These are phyloP conservation scores for Tiliacea aurago DNA, from an alignment of 2,888 invertebrate species.

Conservation along the genomic window DNA sequence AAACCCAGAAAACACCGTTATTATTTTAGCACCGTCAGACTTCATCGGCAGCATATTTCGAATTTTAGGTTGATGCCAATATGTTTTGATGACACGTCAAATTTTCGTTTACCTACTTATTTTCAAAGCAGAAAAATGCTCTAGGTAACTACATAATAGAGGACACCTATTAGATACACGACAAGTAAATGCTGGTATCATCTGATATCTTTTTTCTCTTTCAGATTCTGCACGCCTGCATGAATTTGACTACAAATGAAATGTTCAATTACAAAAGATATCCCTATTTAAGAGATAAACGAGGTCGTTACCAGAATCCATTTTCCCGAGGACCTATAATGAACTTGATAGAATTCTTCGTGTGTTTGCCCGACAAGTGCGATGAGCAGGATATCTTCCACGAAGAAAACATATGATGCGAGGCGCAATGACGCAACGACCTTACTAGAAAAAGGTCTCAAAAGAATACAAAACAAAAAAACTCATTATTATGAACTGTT, in stretches of 20 bases:
- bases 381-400: conserved; percentile 93
- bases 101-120: conserved; percentile 11
- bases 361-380: conserved; percentile 95
- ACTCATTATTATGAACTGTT: conserved; percentile 43
- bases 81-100: conserved; percentile 4
- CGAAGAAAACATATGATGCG: conserved; percentile 91
- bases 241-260: conserved; percentile 98
- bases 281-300: conserved; percentile 96
- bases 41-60: conserved; percentile 1
- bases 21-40: background rate
- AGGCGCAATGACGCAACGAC: conserved; percentile 65
- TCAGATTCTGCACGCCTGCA: conserved; percentile 96
- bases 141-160: conserved; percentile 5
- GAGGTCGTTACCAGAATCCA: conserved; percentile 97
- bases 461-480: conserved; percentile 37
- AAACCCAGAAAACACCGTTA: background rate
- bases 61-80: conserved; percentile 20
- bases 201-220: conserved; percentile 40
- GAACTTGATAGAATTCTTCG: conserved; percentile 97
- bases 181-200: conserved; percentile 4
- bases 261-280: conserved; percentile 98
- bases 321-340: conserved; percentile 97
- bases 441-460: conserved; percentile 54
- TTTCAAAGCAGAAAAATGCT: background rate
- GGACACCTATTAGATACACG: background rate